Evolutionary conservation across 2,888 invertebrate genomes (phyloP).

Genomic region (Troilus luridus): DNA sequence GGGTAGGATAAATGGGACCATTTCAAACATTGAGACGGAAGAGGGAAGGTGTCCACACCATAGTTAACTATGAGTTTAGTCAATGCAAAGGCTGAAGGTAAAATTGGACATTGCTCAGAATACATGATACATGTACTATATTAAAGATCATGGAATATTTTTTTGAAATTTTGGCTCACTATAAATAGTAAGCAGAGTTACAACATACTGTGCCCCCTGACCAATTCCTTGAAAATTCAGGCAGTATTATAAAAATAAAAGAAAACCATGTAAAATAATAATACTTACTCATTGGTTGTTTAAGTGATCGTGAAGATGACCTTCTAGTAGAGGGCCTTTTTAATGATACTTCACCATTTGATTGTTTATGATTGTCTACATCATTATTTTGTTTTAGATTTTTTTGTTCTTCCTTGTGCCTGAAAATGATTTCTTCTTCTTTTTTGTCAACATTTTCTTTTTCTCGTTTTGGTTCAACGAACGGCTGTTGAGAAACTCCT

Average conservation of each 20-base stretch:
- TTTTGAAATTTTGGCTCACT: too few relatives aligned
- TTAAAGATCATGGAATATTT: too few relatives aligned
- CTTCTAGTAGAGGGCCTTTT: slow-evolving; percentile 61
- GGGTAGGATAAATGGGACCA: too few relatives aligned
- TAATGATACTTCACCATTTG: slow-evolving; percentile 47
- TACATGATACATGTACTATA: too few relatives aligned
- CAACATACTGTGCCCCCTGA: too few relatives aligned
- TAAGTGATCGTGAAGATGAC: slow-evolving; percentile 44
- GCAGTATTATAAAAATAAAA: background rate
- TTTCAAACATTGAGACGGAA: too few relatives aligned
- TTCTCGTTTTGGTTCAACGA: background rate
- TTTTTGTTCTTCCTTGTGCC: slow-evolving; percentile 32
- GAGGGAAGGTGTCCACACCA: too few relatives aligned
- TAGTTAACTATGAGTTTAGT: too few relatives aligned
- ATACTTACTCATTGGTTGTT: slow-evolving; percentile 50
- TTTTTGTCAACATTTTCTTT: slow-evolving; percentile 51
- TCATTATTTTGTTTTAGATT: background rate
- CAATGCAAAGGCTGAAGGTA: too few relatives aligned
- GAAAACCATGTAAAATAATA: background rate
- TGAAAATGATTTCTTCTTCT: slow-evolving; percentile 50
- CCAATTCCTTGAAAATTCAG: too few relatives aligned
- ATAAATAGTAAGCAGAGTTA: too few relatives aligned
- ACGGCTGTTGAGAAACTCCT: background rate
- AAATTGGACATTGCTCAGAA: too few relatives aligned
- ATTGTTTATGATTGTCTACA: slow-evolving; percentile 50